phyloP scores from a whole-genome alignment of 2,888 invertebrate species.

The Calameuta idolon region DNA sequence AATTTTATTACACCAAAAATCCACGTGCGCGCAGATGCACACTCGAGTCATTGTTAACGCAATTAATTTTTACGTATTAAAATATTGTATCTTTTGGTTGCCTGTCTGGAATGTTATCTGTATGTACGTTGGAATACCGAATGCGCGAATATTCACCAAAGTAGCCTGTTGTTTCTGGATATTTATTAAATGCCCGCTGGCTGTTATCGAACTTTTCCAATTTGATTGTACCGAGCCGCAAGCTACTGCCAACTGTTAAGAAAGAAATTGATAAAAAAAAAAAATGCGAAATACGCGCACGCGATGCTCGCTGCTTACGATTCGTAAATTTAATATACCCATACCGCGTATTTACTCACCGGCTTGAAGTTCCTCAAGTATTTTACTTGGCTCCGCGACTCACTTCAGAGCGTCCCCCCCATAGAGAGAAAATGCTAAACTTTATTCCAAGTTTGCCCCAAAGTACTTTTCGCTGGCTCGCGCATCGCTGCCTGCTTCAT shows the following conservation, averaged over 20 bases:
- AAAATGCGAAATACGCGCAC: background rate
- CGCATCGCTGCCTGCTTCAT: background rate
- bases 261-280: background rate
- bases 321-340: conserved; percentile 46
- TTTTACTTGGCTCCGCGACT: conserved; percentile 34
- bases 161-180: no score
- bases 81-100: background rate
- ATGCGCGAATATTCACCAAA: no score
- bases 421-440: conserved; percentile 38
- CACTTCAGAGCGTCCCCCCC: conserved; percentile 23
- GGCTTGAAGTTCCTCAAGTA: conserved; percentile 27
- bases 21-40: background rate
- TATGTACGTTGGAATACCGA: no score
- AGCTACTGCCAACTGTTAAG: background rate
- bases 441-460: conserved; percentile 32
- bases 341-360: conserved; percentile 37
- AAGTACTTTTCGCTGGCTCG: conserved; percentile 3
- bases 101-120: no score
- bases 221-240: background rate
- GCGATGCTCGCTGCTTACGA: conserved; percentile 7
- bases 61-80: background rate
- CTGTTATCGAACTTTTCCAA: background rate
- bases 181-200: background rate
- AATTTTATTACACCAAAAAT: background rate
- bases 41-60: background rate